These are phyloP conservation scores for Poliocrania exsul DNA, from an alignment of 2,797 vertebrate genomes.

Conservation along the genomic window DNA sequence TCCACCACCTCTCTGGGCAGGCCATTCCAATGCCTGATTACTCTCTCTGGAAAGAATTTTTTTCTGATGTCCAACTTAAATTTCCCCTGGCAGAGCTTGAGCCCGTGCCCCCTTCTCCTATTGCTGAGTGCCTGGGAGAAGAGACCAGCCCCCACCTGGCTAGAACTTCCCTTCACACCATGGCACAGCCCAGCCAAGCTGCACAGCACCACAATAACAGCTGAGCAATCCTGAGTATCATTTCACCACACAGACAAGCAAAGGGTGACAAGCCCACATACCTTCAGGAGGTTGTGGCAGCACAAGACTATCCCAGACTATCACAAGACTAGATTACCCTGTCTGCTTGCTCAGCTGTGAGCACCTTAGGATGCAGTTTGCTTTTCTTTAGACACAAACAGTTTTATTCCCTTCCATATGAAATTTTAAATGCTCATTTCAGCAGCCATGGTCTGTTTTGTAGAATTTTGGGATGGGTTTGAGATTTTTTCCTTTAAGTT, in stretches of 20 bases:
- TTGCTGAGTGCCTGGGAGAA: too few relatives aligned
- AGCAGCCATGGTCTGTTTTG: neutral
- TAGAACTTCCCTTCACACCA: neutral
- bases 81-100: too few relatives aligned
- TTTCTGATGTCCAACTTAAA: too few relatives aligned
- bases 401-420: neutral
- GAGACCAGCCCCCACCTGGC: too few relatives aligned
- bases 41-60: too few relatives aligned
- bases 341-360: neutral
- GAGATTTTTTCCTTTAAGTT: neutral
- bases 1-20: too few relatives aligned
- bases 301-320: neutral
- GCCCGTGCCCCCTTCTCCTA: too few relatives aligned
- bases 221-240: neutral
- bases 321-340: neutral
- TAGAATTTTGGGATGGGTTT: neutral
- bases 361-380: neutral
- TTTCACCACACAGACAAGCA: rapidly evolving
- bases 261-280: neutral
- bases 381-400: neutral
- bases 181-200: neutral
- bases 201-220: neutral
- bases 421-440: neutral
- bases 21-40: too few relatives aligned
- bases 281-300: neutral